phyloP scores from a whole-genome alignment of 2,888 invertebrate genomes.

The Ecdyonurus torrentis region DNA sequence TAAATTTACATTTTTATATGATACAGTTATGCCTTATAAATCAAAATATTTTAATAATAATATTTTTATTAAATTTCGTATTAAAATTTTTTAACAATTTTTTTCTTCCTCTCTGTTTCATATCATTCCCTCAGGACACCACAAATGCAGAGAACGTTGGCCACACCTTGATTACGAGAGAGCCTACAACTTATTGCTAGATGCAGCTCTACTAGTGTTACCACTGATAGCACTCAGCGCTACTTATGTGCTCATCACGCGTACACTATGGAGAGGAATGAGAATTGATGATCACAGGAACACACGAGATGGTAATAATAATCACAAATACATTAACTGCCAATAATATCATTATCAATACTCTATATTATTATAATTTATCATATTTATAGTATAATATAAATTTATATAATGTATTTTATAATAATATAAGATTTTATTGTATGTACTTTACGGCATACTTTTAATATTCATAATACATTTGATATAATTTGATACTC shows the following conservation, averaged over 20 bases:
- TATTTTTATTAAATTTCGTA: neutral
- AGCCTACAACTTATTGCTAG: constrained; percentile 43
- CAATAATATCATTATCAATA: no score
- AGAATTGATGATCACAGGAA: neutral
- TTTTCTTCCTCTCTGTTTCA: no score
- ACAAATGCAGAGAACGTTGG: constrained; percentile 45
- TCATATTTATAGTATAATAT: no score
- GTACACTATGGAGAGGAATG: constrained; percentile 30
- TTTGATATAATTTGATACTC: no score
- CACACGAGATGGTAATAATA: neutral
- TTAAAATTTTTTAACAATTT: neutral
- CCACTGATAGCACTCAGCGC: constrained; percentile 45
- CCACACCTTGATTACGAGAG: constrained; percentile 33
- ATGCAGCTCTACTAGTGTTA: constrained; percentile 42
- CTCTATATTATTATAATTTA: no score
- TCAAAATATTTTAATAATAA: neutral
- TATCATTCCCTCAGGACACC: constrained; percentile 32
- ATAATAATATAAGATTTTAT: no score
- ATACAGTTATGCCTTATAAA: no score
- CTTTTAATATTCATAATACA: no score
- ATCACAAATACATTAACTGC: no score
- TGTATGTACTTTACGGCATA: no score
- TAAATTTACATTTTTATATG: no score
- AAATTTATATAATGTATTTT: no score
- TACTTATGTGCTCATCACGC: constrained; percentile 41